phyloP scores from a whole-genome alignment of 2,888 invertebrate species.

The Napeogenes inachia region DNA sequence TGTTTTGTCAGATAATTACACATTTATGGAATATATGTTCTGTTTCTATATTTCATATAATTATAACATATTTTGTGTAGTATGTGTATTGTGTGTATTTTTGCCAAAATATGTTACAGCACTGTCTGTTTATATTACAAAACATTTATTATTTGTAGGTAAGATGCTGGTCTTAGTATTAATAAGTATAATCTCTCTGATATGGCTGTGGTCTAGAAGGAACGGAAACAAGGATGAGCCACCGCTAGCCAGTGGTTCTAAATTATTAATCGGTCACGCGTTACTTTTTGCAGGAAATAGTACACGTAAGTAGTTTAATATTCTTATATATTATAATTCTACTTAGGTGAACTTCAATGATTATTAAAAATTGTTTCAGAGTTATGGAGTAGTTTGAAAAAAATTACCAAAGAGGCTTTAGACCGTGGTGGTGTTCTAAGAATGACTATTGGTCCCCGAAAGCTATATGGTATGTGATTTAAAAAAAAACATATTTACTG shows the following conservation, averaged over 20 bases:
- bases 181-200: background rate
- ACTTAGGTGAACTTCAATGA: slow-evolving; percentile 15
- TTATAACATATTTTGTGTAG: too few species aligned
- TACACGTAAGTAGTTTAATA: slow-evolving; percentile 41
- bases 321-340: background rate
- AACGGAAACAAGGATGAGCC: slow-evolving; percentile 19
- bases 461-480: slow-evolving; percentile 26
- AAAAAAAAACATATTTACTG: background rate
- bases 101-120: too few species aligned
- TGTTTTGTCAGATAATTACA: too few species aligned
- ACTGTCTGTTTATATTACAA: too few species aligned
- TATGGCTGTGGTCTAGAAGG: background rate
- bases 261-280: slow-evolving; percentile 42
- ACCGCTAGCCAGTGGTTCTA: slow-evolving; percentile 32
- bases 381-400: slow-evolving; percentile 43
- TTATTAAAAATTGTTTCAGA: slow-evolving; percentile 28
- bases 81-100: too few species aligned
- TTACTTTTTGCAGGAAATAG: slow-evolving; percentile 45
- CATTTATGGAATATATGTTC: too few species aligned
- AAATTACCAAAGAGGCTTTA: background rate
- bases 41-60: too few species aligned
- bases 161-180: background rate
- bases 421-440: background rate
- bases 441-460: background rate
- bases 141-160: too few species aligned